Percentiles rank a stretch among this genome's conserved stretches.
These are phyloP conservation scores for Palythoa heliodiscus DNA, from an alignment of 92 coral and sea anemone genomes.

Conservation along the genomic window DNA sequence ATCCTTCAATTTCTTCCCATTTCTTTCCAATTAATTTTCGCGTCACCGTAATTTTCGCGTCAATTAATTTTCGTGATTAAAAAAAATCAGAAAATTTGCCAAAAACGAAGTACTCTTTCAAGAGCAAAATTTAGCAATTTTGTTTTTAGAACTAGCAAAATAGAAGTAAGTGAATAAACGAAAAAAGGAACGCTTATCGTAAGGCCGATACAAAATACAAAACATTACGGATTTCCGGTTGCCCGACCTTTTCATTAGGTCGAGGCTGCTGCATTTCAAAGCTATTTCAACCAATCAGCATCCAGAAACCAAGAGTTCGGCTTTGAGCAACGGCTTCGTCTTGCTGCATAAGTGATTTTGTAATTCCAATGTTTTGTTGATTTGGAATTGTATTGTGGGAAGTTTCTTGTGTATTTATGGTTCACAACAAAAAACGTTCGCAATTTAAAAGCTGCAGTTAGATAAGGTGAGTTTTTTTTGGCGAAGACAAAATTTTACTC, in stretches of 20 bases:
- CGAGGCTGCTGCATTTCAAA: conserved; percentile 75
- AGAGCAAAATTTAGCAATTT: not conserved
- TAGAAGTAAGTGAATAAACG: too few species aligned
- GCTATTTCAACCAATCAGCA: conserved; percentile 73
- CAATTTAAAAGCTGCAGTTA: conserved; percentile 9
- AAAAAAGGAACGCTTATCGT: too few species aligned
- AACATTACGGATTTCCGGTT: conserved; percentile 15
- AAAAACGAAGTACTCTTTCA: too few species aligned
- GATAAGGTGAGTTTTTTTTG: conserved; percentile 21
- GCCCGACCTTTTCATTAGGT: conserved; percentile 3
- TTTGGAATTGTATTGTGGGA: not conserved
- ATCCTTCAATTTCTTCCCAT: too few species aligned
- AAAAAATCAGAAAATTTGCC: too few species aligned
- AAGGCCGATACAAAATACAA: too few species aligned
- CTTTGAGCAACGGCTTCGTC: conserved; percentile 83
- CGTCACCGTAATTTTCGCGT: too few species aligned
- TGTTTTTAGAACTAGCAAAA: not conserved
- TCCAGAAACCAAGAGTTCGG: conserved; percentile 63
- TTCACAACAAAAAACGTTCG: not conserved
- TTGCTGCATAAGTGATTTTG: conserved; percentile 27
- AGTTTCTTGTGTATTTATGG: conserved; percentile 12
- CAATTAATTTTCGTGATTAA: too few species aligned
- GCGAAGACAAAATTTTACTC: not conserved
- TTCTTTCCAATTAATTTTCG: too few species aligned
- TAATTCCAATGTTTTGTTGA: conserved; percentile 22